Evolutionary conservation across 2,888 invertebrate species (phyloP), one percentile per base, ranked within the genome.

Genomic region (Philaethria dido): DNA sequence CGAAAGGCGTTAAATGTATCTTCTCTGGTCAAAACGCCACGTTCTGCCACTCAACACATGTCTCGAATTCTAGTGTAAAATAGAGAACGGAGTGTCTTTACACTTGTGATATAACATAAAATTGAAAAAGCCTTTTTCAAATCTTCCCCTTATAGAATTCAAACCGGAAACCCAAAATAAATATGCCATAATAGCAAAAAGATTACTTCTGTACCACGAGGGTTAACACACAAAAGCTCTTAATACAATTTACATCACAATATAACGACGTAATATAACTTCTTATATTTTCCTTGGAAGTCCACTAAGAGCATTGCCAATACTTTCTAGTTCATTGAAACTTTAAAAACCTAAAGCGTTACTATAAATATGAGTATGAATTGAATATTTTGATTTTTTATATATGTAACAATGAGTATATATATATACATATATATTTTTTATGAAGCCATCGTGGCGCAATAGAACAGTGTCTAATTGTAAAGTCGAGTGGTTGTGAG

Each of bases 281-380:
- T 11, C 29, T 22, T 45, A 64, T 39, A 36, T 64, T 36, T 59
- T 48, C 3, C 48, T 25, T 18, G 59, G 48, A 64, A 48, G 11
- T 64, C 48, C 59, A 29, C n/a, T 64, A 65, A 65, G 44, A 65
- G 64, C 42, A 60, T 65, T 60, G 59, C 50, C 59, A 50, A 65
- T 65, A 65, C 64, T 59, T 63, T 57, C 48, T 29, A 64, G 48
- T 64, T 25, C 18, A 22, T 18, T 3, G 64, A 22, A 39, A 65
- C 14, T 65, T 65, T 44, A 60, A 65, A 50, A 65, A 50, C 20
- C 29, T 42, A 22, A 48, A 45, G 48, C 50, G 42, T 50, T n/a
- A n/a, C n/a, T n/a, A 48, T 9, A 50, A 50, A 59, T 60, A 42
- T 52, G 33, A 60, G 60, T 65, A 60, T 60, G 48, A 60, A 47